Evolutionary conservation across 1,140 invertebrate genomes (phyloP).

Genomic region (Drosophila teissieri): DNA sequence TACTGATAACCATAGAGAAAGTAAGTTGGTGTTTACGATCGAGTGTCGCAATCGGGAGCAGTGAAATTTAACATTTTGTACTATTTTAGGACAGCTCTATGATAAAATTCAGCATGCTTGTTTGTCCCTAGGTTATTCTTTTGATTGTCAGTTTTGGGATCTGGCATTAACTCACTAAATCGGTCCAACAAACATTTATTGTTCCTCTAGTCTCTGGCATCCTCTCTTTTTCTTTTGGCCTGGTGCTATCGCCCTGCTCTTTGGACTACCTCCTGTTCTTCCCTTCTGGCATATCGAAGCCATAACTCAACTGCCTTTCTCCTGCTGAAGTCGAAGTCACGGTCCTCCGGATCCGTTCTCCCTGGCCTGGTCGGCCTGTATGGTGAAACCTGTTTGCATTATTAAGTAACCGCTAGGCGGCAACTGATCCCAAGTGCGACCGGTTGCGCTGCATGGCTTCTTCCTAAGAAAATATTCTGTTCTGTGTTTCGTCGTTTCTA

Average conservation of each 20-base stretch:
- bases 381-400: slow-evolving; percentile 74
- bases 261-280: slow-evolving; percentile 9
- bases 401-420: slow-evolving; percentile 70
- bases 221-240: slow-evolving; percentile 25
- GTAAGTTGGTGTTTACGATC: background rate
- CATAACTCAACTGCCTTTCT: slow-evolving; percentile 59
- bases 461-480: slow-evolving; percentile 48
- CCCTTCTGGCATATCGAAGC: slow-evolving; percentile 67
- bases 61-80: slow-evolving; percentile 19
- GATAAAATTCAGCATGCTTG: background rate
- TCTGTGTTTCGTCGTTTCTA: slow-evolving; percentile 28
- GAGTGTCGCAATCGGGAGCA: slow-evolving; percentile 13
- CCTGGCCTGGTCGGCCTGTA: slow-evolving; percentile 5
- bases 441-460: slow-evolving; percentile 67
- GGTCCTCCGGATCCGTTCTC: slow-evolving; percentile 17
- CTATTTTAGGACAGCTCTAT: slow-evolving; percentile 12
- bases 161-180: slow-evolving; percentile 58
- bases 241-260: slow-evolving; percentile 9
- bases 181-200: slow-evolving; percentile 68
- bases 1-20: no score
- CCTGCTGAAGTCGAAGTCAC: slow-evolving; percentile 37
- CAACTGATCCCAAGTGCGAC: slow-evolving; percentile 26
- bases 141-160: slow-evolving; percentile 41
- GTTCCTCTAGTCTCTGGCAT: slow-evolving; percentile 63
- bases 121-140: slow-evolving; percentile 10